Percentiles rank a stretch among this genome's conserved stretches.
Evolutionary conservation across 2,797 vertebrate genomes (phyloP).

Genomic region (Lates japonicus): DNA sequence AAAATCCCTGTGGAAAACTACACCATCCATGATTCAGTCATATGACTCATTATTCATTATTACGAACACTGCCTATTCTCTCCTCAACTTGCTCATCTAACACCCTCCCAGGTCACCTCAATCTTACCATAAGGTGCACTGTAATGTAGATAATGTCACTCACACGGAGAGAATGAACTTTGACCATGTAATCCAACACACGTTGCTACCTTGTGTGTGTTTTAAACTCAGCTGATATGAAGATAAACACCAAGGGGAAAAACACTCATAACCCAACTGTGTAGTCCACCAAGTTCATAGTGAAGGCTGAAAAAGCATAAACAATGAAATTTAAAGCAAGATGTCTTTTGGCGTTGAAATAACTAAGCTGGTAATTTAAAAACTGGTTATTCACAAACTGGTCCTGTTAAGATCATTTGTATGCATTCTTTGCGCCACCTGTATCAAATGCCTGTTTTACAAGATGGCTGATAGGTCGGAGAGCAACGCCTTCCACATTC

Average conservation of each 20-base stretch:
- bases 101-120: background rate
- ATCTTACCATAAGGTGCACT: background rate
- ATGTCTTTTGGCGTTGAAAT: background rate
- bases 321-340: background rate
- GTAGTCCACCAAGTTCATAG: background rate
- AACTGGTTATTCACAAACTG: background rate
- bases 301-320: background rate
- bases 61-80: background rate
- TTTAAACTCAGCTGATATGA: background rate
- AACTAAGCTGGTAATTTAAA: background rate
- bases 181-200: background rate
- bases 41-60: slow-evolving; percentile 40
- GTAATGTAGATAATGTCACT: background rate
- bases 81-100: background rate
- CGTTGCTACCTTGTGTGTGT: background rate
- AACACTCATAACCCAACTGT: background rate
- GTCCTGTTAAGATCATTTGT: background rate
- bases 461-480: slow-evolving; percentile 3
- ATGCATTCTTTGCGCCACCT: background rate
- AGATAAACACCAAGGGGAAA: background rate
- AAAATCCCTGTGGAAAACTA: slow-evolving; percentile 36
- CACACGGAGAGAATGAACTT: background rate
- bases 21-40: slow-evolving; percentile 35
- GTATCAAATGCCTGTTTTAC: slow-evolving; percentile 23
- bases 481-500: slow-evolving; percentile 43